These are phyloP conservation scores for Drosophila fungiperda DNA, from an alignment of 2,888 invertebrate species.

Conservation along the genomic window DNA sequence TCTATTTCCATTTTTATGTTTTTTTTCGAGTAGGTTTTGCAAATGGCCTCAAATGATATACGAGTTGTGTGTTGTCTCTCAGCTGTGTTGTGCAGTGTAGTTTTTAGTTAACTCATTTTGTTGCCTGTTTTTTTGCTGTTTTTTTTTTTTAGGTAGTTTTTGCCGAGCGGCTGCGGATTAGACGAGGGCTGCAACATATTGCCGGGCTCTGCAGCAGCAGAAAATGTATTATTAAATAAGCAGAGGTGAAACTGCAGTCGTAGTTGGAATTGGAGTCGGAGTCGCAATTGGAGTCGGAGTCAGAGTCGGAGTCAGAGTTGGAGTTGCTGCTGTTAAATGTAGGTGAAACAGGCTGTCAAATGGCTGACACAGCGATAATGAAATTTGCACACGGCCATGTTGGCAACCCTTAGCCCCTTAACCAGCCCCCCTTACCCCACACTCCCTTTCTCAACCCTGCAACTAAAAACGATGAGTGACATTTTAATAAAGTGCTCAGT, in stretches of 20 bases:
- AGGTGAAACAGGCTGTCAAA: constrained; percentile 77
- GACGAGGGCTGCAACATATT: constrained; percentile 21
- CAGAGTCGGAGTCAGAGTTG: neutral
- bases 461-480: constrained; percentile 72
- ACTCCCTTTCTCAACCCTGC: neutral
- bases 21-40: neutral
- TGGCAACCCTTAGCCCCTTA: constrained; percentile 20
- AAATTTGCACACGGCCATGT: constrained; percentile 69
- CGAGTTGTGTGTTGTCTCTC: constrained; percentile 44
- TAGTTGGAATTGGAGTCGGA: constrained; percentile 13
- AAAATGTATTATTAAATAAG: constrained; percentile 18
- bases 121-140: constrained; percentile 20
- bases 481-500: constrained; percentile 81
- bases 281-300: neutral
- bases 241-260: constrained; percentile 7
- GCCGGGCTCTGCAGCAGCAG: constrained; percentile 32
- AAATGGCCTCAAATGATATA: constrained; percentile 66
- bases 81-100: constrained; percentile 30
- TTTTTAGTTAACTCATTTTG: constrained; percentile 65
- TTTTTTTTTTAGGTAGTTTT: constrained; percentile 29
- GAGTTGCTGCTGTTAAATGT: constrained; percentile 64
- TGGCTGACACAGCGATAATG: constrained; percentile 74
- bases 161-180: constrained; percentile 50
- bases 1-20: neutral
- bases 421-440: neutral